These are phyloP conservation scores for Tipula unca DNA, from an alignment of 2,888 invertebrate species.

Conservation along the genomic window DNA sequence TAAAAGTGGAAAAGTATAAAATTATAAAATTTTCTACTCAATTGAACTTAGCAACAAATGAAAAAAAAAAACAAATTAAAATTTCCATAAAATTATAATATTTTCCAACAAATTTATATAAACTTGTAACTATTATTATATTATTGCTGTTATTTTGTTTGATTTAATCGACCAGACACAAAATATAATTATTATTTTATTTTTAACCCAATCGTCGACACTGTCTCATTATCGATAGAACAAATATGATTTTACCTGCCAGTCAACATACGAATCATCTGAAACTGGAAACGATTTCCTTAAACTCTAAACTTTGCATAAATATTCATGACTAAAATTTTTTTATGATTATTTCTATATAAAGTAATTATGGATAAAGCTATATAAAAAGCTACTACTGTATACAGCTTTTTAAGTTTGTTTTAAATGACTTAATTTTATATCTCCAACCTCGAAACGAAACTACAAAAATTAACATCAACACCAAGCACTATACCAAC, in stretches of 20 bases:
- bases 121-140: not conserved
- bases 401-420: not conserved
- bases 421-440: constrained; percentile 9
- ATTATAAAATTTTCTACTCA: not conserved
- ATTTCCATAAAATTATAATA: constrained; percentile 14
- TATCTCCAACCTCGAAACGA: not conserved
- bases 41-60: not conserved
- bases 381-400: not conserved
- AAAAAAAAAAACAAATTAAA: not conserved
- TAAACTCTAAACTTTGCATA: not conserved
- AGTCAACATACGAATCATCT: not conserved
- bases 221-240: not conserved
- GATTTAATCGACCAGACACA: not conserved
- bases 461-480: not conserved
- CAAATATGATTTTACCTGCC: not conserved
- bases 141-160: not conserved
- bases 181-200: not conserved
- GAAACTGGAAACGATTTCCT: not conserved
- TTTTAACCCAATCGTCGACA: not conserved
- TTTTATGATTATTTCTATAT: not conserved
- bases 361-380: not conserved
- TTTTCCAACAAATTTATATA: not conserved
- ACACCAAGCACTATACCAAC: not conserved
- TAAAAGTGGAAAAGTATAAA: not conserved
- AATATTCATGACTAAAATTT: not conserved